These are phyloP conservation scores for Ceratina australensis DNA, from an alignment of 1,140 invertebrate species.

Conservation along the genomic window DNA sequence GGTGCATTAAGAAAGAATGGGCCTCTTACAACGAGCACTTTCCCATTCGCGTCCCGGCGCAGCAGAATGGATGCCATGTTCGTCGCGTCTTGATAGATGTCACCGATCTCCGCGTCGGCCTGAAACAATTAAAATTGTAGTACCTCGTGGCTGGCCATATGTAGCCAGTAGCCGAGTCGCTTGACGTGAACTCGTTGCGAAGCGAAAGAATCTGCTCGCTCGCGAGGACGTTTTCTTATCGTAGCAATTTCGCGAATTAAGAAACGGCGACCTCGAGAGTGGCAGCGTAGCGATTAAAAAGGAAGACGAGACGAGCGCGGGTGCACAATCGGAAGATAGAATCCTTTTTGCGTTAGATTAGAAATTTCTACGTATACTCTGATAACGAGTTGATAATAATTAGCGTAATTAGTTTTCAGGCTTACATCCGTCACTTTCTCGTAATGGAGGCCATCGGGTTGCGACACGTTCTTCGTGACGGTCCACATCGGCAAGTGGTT, in stretches of 20 bases:
- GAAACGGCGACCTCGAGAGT: too few species aligned
- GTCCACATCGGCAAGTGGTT: constrained; percentile 87
- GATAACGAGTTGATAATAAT: too few species aligned
- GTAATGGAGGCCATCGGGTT: constrained; percentile 87
- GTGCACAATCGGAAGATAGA: too few species aligned
- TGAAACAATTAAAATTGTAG: constrained; percentile 68
- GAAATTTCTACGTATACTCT: too few species aligned
- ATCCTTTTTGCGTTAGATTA: too few species aligned
- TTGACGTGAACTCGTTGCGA: too few species aligned
- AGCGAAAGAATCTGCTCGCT: not conserved
- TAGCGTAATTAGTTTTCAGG: not conserved
- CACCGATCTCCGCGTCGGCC: constrained; percentile 86
- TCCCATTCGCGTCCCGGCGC: constrained; percentile 87
- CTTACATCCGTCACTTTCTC: constrained; percentile 86
- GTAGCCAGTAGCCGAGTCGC: not conserved
- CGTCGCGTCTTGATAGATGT: constrained; percentile 91
- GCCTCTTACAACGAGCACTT: constrained; percentile 89
- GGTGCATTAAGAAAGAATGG: constrained; percentile 71
- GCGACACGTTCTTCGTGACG: constrained; percentile 84
- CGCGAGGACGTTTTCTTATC: not conserved
- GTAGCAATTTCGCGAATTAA: not conserved
- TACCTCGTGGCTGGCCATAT: not conserved
- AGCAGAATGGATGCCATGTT: constrained; percentile 92
- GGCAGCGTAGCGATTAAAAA: too few species aligned
- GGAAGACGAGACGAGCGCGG: too few species aligned